phyloP scores from a whole-genome alignment of 1,140 invertebrate species.

The Nymphalis io region DNA sequence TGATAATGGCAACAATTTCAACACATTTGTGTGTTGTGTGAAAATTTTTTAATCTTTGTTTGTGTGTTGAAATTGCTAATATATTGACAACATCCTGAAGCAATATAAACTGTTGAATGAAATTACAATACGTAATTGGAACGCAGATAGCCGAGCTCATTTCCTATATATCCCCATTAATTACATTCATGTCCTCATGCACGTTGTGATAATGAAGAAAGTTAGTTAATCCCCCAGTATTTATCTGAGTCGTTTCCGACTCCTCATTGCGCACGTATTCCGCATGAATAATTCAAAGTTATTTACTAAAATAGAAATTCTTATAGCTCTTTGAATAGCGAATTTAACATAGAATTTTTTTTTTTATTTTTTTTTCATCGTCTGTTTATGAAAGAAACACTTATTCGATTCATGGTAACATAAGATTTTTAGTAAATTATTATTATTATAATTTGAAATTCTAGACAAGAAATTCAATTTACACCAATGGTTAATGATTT shows the following conservation, averaged over 20 bases:
- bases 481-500: too few relatives aligned
- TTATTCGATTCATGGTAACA: not conserved
- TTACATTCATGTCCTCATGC: slow-evolving; percentile 37
- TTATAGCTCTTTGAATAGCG: slow-evolving; percentile 10
- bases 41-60: too few relatives aligned
- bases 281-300: slow-evolving; percentile 51
- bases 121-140: slow-evolving; percentile 34
- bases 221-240: slow-evolving; percentile 36
- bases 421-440: too few relatives aligned
- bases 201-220: slow-evolving; percentile 38
- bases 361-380: not conserved
- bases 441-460: too few relatives aligned
- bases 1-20: not conserved
- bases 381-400: not conserved
- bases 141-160: slow-evolving; percentile 24
- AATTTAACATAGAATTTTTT: not conserved
- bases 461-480: too few relatives aligned
- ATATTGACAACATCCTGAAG: slow-evolving; percentile 20
- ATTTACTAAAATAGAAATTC: slow-evolving; percentile 41
- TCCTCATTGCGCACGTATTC: slow-evolving; percentile 39
- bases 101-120: slow-evolving; percentile 25
- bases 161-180: slow-evolving; percentile 34
- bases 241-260: slow-evolving; percentile 43
- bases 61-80: slow-evolving; percentile 15
- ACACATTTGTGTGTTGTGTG: too few relatives aligned